Conservation (phyloP, 2,797 vertebrate genomes). For the Tokudaia tokunoshimensis region DNA sequence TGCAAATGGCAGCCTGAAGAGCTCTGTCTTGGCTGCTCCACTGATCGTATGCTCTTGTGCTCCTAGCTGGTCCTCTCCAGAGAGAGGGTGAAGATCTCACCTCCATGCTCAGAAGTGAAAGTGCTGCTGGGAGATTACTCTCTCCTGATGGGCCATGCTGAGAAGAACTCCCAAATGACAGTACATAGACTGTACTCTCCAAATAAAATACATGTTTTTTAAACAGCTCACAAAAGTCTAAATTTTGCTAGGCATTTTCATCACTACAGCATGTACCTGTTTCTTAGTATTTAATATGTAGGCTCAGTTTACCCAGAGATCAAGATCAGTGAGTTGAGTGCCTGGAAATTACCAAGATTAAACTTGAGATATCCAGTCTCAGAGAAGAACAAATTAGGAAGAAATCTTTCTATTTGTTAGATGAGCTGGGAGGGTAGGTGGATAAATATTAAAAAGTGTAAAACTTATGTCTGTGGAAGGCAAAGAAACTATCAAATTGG, state of each 20-base stretch:
- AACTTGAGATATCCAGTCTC: conserved; percentile 5
- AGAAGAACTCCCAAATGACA: conserved; percentile 51
- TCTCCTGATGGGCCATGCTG: neutral
- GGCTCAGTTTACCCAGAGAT: conserved; percentile 20
- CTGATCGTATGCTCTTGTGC: no score
- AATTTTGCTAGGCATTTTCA: conserved; percentile 30
- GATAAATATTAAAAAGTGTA: conserved; percentile 32
- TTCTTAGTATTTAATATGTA: conserved; percentile 57
- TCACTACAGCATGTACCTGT: conserved; percentile 16
- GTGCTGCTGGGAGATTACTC: no score
- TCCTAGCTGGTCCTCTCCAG: no score
- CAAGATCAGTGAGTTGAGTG: neutral
- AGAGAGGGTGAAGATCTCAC: no score
- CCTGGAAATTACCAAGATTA: conserved; percentile 23
- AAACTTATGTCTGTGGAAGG: neutral
- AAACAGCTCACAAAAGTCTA: conserved; percentile 53
- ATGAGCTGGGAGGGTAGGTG: neutral
- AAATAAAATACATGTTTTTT: conserved; percentile 50
- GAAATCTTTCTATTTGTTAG: conserved; percentile 47
- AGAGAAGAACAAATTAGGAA: conserved; percentile 45
- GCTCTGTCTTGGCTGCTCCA: no score
- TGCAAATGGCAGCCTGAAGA: no score
- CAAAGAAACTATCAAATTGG: conserved; percentile 33
- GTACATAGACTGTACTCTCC: neutral
- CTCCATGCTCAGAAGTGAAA: no score